These are phyloP conservation scores for Lophotriccus pileatus DNA, from an alignment of 2,797 vertebrate genomes.

Conservation along the genomic window DNA sequence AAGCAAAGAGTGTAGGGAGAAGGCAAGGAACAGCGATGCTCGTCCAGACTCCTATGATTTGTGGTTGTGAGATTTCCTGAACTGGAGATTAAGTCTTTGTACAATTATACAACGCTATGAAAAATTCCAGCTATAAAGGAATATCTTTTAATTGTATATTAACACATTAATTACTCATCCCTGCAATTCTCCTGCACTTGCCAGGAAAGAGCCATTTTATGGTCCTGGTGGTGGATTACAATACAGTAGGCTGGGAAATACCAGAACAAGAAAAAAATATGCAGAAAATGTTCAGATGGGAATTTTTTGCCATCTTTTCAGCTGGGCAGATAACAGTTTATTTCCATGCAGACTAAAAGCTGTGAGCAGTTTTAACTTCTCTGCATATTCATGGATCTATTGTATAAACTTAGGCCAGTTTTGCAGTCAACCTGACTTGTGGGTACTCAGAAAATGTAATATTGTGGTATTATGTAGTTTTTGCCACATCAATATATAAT, in stretches of 20 bases:
- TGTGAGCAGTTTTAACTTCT: neutral
- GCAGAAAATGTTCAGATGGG: neutral
- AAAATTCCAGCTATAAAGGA: neutral
- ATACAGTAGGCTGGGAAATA: neutral
- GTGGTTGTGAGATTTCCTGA: neutral
- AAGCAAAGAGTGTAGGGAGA: neutral
- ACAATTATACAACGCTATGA: neutral
- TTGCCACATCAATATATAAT: neutral
- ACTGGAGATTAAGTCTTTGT: neutral
- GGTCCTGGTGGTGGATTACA: neutral
- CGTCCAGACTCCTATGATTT: neutral
- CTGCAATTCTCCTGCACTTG: neutral
- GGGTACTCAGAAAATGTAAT: neutral
- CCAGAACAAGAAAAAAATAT: neutral
- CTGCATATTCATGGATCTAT: neutral
- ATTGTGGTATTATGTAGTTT: neutral
- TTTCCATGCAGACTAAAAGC: neutral
- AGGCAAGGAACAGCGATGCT: neutral
- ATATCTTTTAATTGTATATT: neutral
- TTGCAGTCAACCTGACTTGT: neutral
- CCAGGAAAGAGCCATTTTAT: neutral
- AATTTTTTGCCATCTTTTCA: neutral
- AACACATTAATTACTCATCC: neutral
- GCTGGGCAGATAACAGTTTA: neutral
- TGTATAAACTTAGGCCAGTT: neutral